These are phyloP conservation scores for Vesta saturnalis DNA, from an alignment of 2,888 invertebrate genomes.

Conservation along the genomic window DNA sequence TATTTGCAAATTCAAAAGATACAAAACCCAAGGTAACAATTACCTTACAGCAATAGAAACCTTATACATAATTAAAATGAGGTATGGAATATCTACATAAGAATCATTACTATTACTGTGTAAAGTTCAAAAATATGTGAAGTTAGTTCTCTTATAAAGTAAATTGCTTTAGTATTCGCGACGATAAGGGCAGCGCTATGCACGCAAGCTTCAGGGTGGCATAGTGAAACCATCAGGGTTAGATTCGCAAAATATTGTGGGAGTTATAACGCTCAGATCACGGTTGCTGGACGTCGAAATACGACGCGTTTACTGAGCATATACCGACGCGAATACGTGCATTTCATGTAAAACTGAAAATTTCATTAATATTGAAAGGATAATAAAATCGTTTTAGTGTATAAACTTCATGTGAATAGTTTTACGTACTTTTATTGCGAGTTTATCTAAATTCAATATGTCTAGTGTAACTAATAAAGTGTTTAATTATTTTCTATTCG, in stretches of 20 bases:
- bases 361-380: constrained; percentile 13
- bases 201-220: constrained; percentile 40
- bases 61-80: too few species aligned
- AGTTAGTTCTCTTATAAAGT: constrained; percentile 25
- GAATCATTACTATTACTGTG: constrained; percentile 6
- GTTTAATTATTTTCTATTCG: background rate
- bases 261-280: constrained; percentile 48
- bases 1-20: too few species aligned
- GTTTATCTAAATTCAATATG: constrained; percentile 10
- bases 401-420: constrained; percentile 2
- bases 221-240: constrained; percentile 35
- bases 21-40: too few species aligned
- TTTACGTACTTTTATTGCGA: constrained; percentile 4
- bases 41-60: too few species aligned
- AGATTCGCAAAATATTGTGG: constrained; percentile 40
- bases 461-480: background rate
- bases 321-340: constrained; percentile 13
- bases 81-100: background rate
- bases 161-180: constrained; percentile 25
- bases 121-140: constrained; percentile 18
- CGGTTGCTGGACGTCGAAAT: constrained; percentile 40
- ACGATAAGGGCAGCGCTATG: constrained; percentile 42
- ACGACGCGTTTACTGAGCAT: constrained; percentile 32
- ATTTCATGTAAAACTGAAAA: constrained; percentile 1
- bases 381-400: constrained; percentile 15